Base-by-base conservation (phyloP, 2,888 invertebrate genomes). In the Diaprepes abbreviatus region DNA sequence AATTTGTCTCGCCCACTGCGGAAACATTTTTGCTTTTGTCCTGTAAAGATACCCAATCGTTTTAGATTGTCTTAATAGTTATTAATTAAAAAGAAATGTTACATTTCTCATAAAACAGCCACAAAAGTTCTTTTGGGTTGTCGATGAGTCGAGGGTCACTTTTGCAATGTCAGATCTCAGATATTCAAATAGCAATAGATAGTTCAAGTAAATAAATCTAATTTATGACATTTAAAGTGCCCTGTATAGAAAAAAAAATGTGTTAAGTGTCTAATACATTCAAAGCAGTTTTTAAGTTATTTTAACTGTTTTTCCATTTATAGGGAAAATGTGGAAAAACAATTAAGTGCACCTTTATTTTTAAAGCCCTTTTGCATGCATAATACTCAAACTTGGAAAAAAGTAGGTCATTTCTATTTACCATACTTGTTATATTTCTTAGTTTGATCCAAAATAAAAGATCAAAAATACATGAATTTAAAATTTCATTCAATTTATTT, bases 41-140 rank as follows among this genome's bases (percentile, higher is more conserved):
- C 86, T 86, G 85, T 80, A 85, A 86, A 84, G 80, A 84, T 81
- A 83, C 79, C 82, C 83, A 82, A 79, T 28, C 14, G 63, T 58
- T 72, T 72, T 62, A 72, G 65, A 64, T 57, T 36, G 50, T 63
- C 54, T 65, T 55, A 35, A 31, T 14, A 43, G 21, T 45, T 54
- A 43, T 31, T 57, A 54, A 12, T 60, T 19, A 48, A 14, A 43
- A 55, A 31, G 28, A 33, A 45, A 21, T 43, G n/a, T 35, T 21
- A 38, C 43, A 4, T 24, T 24, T 19, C 65, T 57, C 65, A 57
- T 55, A n/a, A 3, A 57, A 65, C 65, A 57, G 21, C 65, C 45
- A 5, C 57, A 57, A 40, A 64, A 55, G 31, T 17, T 10, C 1
- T n/a, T 65, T 65, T 55, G 45, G 24, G 52, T 66, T 52, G 66